Evolutionary conservation across 2,113 vertebrate genomes (phyloP).

Genomic region (Hippocampus guttulatus): DNA sequence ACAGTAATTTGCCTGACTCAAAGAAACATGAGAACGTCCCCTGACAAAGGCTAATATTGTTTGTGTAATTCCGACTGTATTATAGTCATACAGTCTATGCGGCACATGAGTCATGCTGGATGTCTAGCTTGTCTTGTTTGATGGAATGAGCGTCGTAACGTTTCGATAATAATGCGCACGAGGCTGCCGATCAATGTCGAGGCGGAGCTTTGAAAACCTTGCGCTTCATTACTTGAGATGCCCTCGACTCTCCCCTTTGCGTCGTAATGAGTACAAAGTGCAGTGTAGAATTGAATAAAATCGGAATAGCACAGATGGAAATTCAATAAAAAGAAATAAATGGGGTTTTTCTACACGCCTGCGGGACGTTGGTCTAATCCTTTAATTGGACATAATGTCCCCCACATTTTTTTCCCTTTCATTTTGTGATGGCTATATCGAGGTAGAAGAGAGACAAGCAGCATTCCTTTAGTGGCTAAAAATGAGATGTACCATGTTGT

Average conservation of each 20-base stretch:
- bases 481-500: not conserved
- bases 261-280: slow-evolving; percentile 60
- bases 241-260: slow-evolving; percentile 24
- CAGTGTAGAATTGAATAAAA: slow-evolving; percentile 63
- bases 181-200: slow-evolving; percentile 27
- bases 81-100: not conserved
- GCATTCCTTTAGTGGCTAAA: not conserved
- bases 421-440: slow-evolving; percentile 26
- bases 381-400: slow-evolving; percentile 57
- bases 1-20: not conserved
- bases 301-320: slow-evolving; percentile 40
- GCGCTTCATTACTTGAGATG: slow-evolving; percentile 26
- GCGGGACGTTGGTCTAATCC: slow-evolving; percentile 59
- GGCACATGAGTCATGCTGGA: slow-evolving; percentile 7
- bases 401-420: slow-evolving; percentile 21
- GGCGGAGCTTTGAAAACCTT: slow-evolving; percentile 28
- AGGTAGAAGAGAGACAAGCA: slow-evolving; percentile 4
- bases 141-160: slow-evolving; percentile 35
- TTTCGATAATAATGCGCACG: slow-evolving; percentile 35
- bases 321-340: slow-evolving; percentile 64
- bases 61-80: not conserved
- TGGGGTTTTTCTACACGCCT: slow-evolving; percentile 54
- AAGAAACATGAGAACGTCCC: not conserved
- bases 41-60: not conserved
- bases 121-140: slow-evolving; percentile 14